Evolutionary conservation across 2,888 invertebrate species (phyloP).

Genomic region (Stenoptilia bipunctidactyla): DNA sequence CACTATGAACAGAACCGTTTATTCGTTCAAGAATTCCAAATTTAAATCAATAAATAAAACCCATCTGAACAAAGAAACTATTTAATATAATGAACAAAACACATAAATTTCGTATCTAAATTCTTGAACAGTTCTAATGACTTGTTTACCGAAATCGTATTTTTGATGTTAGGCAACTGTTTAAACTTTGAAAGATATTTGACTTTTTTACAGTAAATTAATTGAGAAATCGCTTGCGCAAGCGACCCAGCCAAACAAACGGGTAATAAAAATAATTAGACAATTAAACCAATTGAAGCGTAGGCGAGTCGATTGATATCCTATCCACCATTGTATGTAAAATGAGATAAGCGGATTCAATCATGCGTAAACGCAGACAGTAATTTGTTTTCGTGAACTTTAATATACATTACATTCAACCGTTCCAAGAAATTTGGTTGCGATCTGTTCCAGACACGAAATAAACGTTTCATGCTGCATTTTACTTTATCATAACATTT

Average conservation of each 20-base stretch:
- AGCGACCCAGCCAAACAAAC: conserved; percentile 44
- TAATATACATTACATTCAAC: too few species aligned
- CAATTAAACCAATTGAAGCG: conserved; percentile 52
- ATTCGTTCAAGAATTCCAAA: background rate
- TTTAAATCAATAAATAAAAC: background rate
- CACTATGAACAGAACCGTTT: background rate
- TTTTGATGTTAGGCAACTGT: background rate
- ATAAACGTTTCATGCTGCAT: too few species aligned
- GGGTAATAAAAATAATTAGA: conserved; percentile 66
- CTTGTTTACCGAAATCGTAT: background rate
- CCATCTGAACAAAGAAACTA: background rate
- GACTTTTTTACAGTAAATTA: conserved; percentile 18
- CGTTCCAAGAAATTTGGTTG: too few species aligned
- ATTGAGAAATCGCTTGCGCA: conserved; percentile 46
- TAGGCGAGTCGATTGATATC: conserved; percentile 41
- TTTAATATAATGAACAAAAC: background rate
- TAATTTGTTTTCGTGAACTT: background rate
- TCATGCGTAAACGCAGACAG: conserved; percentile 14
- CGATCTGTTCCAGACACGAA: too few species aligned
- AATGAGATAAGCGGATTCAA: conserved; percentile 20
- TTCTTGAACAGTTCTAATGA: background rate
- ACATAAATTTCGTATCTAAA: background rate
- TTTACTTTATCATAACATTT: too few species aligned
- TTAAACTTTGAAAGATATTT: background rate
- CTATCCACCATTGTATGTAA: conserved; percentile 30